Conservation (phyloP, 2,797 vertebrate genomes). For the Eulemur rubriventer region DNA sequence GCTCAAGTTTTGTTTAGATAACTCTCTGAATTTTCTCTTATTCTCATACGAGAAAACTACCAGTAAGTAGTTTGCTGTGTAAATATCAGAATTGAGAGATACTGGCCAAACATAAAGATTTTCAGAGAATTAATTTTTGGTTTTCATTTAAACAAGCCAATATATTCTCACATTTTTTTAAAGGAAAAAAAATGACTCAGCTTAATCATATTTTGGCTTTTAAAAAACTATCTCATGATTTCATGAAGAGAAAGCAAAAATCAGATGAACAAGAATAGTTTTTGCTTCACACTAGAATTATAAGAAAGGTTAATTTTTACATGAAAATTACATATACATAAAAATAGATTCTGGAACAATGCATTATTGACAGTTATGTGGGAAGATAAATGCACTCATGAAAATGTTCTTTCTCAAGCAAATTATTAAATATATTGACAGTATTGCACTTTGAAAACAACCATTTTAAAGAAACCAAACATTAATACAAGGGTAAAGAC, state of each 20-base stretch:
- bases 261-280: conserved; percentile 49
- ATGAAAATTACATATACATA: conserved; percentile 68
- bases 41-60: not conserved
- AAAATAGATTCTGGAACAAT: conserved; percentile 73
- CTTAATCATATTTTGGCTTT: conserved; percentile 63
- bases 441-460: conserved; percentile 46
- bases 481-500: conserved; percentile 38
- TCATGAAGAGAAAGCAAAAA: conserved; percentile 56
- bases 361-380: conserved; percentile 67
- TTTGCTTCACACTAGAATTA: conserved; percentile 53
- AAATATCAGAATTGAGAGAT: conserved; percentile 14
- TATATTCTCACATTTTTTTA: conserved; percentile 27
- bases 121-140: conserved; percentile 44
- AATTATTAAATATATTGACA: conserved; percentile 67
- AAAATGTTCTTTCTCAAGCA: conserved; percentile 61
- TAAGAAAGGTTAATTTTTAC: conserved; percentile 75
- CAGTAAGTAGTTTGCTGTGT: not conserved
- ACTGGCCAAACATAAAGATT: not conserved
- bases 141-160: conserved; percentile 47
- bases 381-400: conserved; percentile 58
- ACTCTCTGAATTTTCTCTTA: not conserved
- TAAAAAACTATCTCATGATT: conserved; percentile 45
- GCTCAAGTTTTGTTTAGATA: not conserved
- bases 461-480: conserved; percentile 55
- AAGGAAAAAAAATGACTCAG: conserved; percentile 60